Base-by-base conservation (phyloP, 2,797 vertebrate genomes). In the Phaenicophaeus curvirostris region DNA sequence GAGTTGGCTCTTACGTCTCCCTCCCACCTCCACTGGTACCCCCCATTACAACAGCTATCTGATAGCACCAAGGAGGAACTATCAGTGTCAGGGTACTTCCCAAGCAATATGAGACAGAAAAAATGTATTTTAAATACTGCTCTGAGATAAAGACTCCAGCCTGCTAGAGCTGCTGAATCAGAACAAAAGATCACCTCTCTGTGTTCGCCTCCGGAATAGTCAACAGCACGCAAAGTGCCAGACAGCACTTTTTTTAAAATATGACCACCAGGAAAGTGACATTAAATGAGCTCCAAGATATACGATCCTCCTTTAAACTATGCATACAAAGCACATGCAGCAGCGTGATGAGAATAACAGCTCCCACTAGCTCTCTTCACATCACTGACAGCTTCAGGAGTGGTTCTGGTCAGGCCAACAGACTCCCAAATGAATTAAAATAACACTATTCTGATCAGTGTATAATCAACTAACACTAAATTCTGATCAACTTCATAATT, bases 211-310 rank as follows among this genome's bases (percentile, higher is more conserved):
- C 58, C 65, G 41, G 78, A 91, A 95, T 16, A 91, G 74, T 30
- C 96, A 95, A 85, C 78, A 82, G 89, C 82, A 65, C 33, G 33
- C 73, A 91, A 92, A 94, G 76, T 89, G 93, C 91, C 50, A 92
- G 73, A 44, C 58, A 87, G 94, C 76, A 92, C 76, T 92, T 96
- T 72, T 41, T 42, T 87, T 94, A 89, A 96, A 95, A 94, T 86
- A 95, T 0, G 4, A 78, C 79, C 96, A 91, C 75, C 79, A 67
- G 58, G 65, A 51, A 89, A 95, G 85, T 75, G 89, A 91, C 94
- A 89, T 69, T 81, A 77, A 87, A 75, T 24, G 89, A 96, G 94
- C 85, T 86, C 58, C 41, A 51, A 91, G 93, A 96, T 93, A 17
- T 75, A 95, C 15, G 91, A 67, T 44, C 65, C 89, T 88, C 62